phyloP scores from a whole-genome alignment of 2,888 invertebrate genomes.

The Phengaris arion region DNA sequence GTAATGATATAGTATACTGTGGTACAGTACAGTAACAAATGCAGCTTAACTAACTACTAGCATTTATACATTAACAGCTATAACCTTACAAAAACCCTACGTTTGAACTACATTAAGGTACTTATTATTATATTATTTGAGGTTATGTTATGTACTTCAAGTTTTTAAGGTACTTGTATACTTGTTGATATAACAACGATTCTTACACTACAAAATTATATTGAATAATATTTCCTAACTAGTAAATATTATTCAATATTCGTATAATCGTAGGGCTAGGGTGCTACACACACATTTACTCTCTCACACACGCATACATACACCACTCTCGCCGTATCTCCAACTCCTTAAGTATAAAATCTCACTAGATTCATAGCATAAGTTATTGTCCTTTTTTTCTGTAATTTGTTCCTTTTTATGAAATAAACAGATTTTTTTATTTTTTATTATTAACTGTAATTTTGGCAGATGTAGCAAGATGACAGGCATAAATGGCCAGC shows the following conservation, averaged over 20 bases:
- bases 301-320: no score
- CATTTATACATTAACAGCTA: slow-evolving; percentile 31
- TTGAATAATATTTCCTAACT: neutral
- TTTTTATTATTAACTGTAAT: no score
- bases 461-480: no score
- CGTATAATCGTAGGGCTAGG: no score
- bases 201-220: neutral
- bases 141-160: slow-evolving; percentile 43
- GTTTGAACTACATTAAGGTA: slow-evolving; percentile 30
- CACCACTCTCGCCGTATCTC: no score
- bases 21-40: slow-evolving; percentile 29
- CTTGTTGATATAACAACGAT: slow-evolving; percentile 31
- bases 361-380: no score
- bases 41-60: slow-evolving; percentile 32
- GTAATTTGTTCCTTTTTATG: no score
- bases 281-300: no score
- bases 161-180: slow-evolving; percentile 35
- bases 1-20: slow-evolving; percentile 14
- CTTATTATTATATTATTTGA: slow-evolving; percentile 37
- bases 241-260: no score
- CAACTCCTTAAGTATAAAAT: no score
- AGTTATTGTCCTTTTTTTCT: no score
- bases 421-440: no score
- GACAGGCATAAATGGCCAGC: neutral
- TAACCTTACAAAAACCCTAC: slow-evolving; percentile 13